Base-by-base conservation (phyloP, 2,113 vertebrate genomes). In the Camarhynchus parvulus region DNA sequence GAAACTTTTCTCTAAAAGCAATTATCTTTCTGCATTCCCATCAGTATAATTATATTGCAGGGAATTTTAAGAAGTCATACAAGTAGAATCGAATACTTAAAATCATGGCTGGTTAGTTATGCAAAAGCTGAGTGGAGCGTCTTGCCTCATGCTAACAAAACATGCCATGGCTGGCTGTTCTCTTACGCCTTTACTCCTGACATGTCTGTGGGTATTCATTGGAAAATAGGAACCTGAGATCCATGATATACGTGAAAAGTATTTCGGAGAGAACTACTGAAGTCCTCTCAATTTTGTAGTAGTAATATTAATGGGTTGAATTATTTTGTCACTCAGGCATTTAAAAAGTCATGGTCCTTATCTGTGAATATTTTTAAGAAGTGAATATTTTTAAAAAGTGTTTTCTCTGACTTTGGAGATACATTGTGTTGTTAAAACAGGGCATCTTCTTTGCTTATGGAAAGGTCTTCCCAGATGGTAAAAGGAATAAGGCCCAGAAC, bases 21-120 rank as follows among this genome's bases (percentile, higher is more conserved):
- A 98, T 98, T 98, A 98, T 98, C 97, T 98, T 97, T 96, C 96
- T 97, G 97, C 97, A 95, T 98, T 98, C 98, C 98, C 97, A 98
- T 98, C 98, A 98, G 97, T 97, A 96, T 98, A 98, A 98, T 98
- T 98, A 98, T 98, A 97, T 98, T 98, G 97, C 98, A 97, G 96
- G 95, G 97, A 98, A 98, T 98, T 98, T 98, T 98, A 98, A 98
- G 96, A 96, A 98, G 97, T 97, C 95, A 95, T 96, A 97, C 96
- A 97, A 98, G 95, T 96, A 97, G 97, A 98, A 98, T 84, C 97
- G 97, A 98, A 98, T 98, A 93, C 97, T 98, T 98, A 98, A 98
- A 98, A 97, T 97, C 97, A 88, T 98, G 96, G 90, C 97, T 96
- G 96, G 95, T 96, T 97, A 95, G 67, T 96, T 97, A 97, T 94